These are phyloP conservation scores for Petrosia ficiformis DNA, from an alignment of 37 sponge, comb jelly and placozoan genomes.

Conservation along the genomic window DNA sequence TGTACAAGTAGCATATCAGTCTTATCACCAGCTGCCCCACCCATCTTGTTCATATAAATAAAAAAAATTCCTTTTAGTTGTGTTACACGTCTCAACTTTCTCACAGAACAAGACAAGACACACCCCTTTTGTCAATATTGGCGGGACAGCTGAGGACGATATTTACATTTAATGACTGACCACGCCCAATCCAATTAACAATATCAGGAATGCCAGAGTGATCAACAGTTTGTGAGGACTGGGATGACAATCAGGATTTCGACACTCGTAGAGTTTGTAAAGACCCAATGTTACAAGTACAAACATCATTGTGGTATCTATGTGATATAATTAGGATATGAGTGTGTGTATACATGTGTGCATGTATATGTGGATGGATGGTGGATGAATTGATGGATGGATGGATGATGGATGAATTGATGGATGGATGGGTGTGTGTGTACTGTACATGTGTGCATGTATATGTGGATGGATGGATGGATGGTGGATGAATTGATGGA, in stretches of 20 bases:
- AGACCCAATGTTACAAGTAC: slow-evolving; percentile 68
- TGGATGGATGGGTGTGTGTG: no score
- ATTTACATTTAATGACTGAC: slow-evolving; percentile 26
- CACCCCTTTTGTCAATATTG: background rate
- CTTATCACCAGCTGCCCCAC: no score
- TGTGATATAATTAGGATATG: background rate
- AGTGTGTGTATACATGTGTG: background rate
- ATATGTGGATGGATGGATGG: no score
- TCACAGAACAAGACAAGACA: no score
- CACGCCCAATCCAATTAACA: slow-evolving; percentile 48
- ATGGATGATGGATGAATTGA: no score
- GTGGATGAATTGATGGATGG: no score
- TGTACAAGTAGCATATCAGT: no score
- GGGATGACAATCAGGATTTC: slow-evolving; percentile 78
- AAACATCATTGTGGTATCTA: slow-evolving; percentile 87
- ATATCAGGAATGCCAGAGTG: slow-evolving; percentile 44
- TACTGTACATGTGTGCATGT: no score
- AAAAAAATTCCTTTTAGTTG: no score
- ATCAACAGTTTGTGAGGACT: slow-evolving; percentile 63
- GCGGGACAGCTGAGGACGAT: background rate
- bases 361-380: no score
- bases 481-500: background rate
- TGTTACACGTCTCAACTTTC: no score
- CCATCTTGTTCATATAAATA: no score
- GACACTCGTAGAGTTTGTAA: slow-evolving; percentile 59